phyloP scores from a whole-genome alignment of 2,888 invertebrate genomes.

The Amiota communis region DNA sequence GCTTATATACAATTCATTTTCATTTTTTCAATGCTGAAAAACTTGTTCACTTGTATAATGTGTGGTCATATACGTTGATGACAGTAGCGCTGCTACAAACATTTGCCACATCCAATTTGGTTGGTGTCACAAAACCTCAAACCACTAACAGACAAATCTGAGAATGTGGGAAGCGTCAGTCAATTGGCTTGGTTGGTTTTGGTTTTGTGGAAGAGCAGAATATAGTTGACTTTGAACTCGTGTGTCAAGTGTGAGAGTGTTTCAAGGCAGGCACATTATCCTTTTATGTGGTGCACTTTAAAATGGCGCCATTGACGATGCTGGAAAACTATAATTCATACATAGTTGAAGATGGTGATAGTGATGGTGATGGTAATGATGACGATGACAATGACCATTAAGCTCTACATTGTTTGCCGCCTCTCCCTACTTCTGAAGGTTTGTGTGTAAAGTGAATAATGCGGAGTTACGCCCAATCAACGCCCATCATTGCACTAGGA shows the following conservation, averaged over 20 bases:
- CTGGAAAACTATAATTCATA: neutral
- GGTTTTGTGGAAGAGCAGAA: neutral
- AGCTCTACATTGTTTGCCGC: too few relatives aligned
- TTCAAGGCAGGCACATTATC: neutral
- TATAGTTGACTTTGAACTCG: conserved; percentile 10
- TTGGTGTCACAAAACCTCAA: neutral
- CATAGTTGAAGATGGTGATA: neutral
- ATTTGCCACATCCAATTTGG: conserved; percentile 5
- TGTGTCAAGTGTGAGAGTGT: neutral
- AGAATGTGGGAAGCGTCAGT: neutral
- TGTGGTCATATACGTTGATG: conserved; percentile 60
- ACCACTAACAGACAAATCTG: conserved; percentile 1
- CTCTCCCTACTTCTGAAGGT: too few relatives aligned
- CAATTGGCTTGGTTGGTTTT: too few relatives aligned
- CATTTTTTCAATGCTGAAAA: neutral
- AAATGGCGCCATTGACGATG: neutral
- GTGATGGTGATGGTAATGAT: too few relatives aligned
- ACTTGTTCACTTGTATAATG: conserved; percentile 49
- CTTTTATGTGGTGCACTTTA: neutral
- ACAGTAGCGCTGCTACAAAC: conserved; percentile 42
- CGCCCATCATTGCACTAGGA: neutral
- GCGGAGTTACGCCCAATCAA: neutral
- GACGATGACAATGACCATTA: too few relatives aligned
- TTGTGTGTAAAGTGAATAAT: too few relatives aligned
- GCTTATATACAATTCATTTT: too few relatives aligned